Evolutionary conservation across 2,797 vertebrate species (phyloP).

Genomic region (Dicrostonyx torquatus): DNA sequence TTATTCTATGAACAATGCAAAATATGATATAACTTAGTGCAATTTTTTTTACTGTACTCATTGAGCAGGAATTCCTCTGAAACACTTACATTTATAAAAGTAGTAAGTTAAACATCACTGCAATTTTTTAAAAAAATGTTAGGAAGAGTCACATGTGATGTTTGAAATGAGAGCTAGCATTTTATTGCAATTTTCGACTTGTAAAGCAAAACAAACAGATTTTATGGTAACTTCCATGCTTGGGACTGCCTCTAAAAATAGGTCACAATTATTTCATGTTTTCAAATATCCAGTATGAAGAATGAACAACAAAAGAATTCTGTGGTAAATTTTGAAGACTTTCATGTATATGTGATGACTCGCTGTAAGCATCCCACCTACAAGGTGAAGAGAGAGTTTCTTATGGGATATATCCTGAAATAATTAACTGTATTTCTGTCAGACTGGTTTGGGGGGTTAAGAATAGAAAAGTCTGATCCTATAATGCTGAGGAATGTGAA

Average conservation of each 20-base stretch:
- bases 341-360: background rate
- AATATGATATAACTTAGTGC: background rate
- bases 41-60: background rate
- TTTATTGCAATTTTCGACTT: background rate
- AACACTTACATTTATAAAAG: background rate
- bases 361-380: fast-evolving
- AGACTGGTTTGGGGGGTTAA: background rate
- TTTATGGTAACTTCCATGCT: background rate
- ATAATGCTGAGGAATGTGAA: background rate
- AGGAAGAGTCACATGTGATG: background rate
- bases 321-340: background rate
- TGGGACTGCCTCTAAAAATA: background rate
- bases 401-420: background rate
- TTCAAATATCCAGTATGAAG: background rate
- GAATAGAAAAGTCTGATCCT: background rate
- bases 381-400: background rate
- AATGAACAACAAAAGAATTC: too few species aligned
- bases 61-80: background rate
- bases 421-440: background rate
- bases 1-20: background rate
- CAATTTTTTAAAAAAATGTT: background rate
- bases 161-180: background rate
- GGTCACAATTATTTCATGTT: background rate
- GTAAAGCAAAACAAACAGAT: background rate
- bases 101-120: background rate